Conservation (phyloP, 2,888 invertebrate species). For the Limnephilus rhombicus region DNA sequence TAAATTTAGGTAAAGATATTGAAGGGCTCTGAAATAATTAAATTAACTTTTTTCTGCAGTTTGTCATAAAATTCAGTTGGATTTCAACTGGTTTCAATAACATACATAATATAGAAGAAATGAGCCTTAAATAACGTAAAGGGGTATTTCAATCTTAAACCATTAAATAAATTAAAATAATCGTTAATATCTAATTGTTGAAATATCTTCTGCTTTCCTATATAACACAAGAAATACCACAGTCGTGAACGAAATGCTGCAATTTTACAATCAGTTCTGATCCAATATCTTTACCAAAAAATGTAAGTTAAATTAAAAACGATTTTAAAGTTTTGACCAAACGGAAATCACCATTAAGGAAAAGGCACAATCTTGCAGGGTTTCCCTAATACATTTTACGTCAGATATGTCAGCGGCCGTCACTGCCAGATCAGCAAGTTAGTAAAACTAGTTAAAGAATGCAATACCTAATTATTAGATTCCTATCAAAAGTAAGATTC, state of each 20-base stretch:
- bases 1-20: too few relatives aligned
- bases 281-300: neutral
- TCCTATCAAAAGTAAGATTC: neutral
- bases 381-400: neutral
- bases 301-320: neutral
- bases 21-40: neutral
- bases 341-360: neutral
- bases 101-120: neutral
- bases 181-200: too few relatives aligned
- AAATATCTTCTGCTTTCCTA: too few relatives aligned
- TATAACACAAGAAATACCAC: too few relatives aligned
- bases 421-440: neutral
- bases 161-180: too few relatives aligned
- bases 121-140: too few relatives aligned
- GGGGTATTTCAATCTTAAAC: too few relatives aligned
- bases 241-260: too few relatives aligned
- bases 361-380: too few relatives aligned
- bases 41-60: neutral
- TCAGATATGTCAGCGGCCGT: neutral
- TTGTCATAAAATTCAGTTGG: neutral
- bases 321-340: neutral
- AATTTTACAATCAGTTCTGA: neutral
- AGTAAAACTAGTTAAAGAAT: neutral
- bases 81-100: too few relatives aligned
- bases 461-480: neutral